Base-by-base conservation (phyloP, 2,113 vertebrate species). In the Chlorocebus sabaeus region DNA sequence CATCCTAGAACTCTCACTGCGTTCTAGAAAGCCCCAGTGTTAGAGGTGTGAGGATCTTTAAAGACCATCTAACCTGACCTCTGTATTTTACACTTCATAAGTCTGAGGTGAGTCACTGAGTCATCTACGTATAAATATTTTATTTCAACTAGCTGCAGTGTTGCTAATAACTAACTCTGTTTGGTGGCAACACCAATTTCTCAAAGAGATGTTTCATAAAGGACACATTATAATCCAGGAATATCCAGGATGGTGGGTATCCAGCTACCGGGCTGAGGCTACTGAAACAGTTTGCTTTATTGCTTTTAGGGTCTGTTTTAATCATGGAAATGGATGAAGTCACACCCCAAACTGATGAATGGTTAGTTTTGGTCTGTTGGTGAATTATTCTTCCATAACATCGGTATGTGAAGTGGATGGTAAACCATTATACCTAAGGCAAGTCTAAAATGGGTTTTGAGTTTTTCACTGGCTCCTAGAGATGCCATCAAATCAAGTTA, bases 341-440 rank as follows among this genome's bases (percentile, higher is more conserved):
- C 90, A 88, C 57, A 73, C 43, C 57, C 67, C 52, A 92, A 70
- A 76, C 25, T 73, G 48, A 61, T 0, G 64, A 78, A 55, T 2
- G 40, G 52, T 97, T 96, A 78, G 89, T 96, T 92, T 93, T 84
- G 93, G 64, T 96, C 95, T 96, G 80, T 76, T 83, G 94, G 45
- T 57, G 43, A 96, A 43, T 93, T 52, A 59, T 59, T 90, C 92
- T 95, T 96, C 90, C 86, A 20, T 61, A 48, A 70, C 55, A 45
- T 38, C 43, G 38, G 76, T 25, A 3, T 79, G 84, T 13, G 22
- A 86, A 35, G 23, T 17, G 8, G 14, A 70, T 50, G 55, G 32
- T 20, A 10, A 85, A 30, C 27, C 45, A 18, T 64, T 68, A 55
- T 12, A 14, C 18, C 48, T 30, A 0, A 25, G 68, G 70, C 11